Conservation (phyloP, 2,797 vertebrate species). For the Siniperca obscura region DNA sequence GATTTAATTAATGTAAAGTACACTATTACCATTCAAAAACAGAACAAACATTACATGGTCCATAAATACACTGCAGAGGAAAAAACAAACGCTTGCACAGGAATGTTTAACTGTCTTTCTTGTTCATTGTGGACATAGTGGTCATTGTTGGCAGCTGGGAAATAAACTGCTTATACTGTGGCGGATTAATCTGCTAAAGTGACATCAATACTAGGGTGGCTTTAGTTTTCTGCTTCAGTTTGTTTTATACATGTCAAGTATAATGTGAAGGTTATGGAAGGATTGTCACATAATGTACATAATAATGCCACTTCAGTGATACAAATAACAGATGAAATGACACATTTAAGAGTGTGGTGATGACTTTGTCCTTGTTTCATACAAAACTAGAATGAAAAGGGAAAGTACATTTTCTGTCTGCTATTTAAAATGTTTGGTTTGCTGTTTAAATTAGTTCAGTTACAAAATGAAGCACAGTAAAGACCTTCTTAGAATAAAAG, state of each 20-base stretch:
- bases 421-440: slow-evolving; percentile 18
- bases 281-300: slow-evolving; percentile 74
- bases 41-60: slow-evolving; percentile 63
- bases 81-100: slow-evolving; percentile 51
- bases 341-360: slow-evolving; percentile 31
- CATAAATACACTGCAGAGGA: slow-evolving; percentile 62
- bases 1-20: slow-evolving; percentile 59
- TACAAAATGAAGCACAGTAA: slow-evolving; percentile 37
- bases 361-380: slow-evolving; percentile 16
- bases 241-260: slow-evolving; percentile 7
- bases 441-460: slow-evolving; percentile 19
- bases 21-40: slow-evolving; percentile 69
- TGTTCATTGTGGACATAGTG: slow-evolving; percentile 47
- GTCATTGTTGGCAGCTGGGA: slow-evolving; percentile 37
- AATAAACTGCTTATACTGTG: slow-evolving; percentile 30
- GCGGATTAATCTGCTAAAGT: slow-evolving; percentile 32
- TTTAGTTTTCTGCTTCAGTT: slow-evolving; percentile 38
- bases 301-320: slow-evolving; percentile 54
- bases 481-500: slow-evolving; percentile 14
- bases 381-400: slow-evolving; percentile 49
- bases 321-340: slow-evolving; percentile 33
- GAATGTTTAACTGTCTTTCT: slow-evolving; percentile 67
- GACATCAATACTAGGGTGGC: slow-evolving; percentile 35
- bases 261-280: slow-evolving; percentile 36
- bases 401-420: background rate